These are phyloP conservation scores for Catharus minimus DNA, from an alignment of 2,113 vertebrate genomes.

Conservation along the genomic window DNA sequence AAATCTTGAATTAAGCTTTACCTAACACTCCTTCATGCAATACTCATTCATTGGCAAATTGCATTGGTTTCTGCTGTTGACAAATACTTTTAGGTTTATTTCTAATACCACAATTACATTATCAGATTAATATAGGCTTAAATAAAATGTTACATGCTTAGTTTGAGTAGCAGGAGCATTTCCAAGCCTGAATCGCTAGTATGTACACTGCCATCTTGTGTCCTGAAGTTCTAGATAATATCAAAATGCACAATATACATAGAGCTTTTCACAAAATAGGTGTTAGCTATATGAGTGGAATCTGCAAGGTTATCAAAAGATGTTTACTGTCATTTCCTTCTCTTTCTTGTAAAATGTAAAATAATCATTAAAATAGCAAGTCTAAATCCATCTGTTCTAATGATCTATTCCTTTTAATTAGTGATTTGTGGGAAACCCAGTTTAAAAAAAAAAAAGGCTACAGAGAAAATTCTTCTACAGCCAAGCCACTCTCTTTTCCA, in stretches of 20 bases:
- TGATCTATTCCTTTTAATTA: background rate
- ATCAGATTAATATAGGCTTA: conserved; percentile 7
- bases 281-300: background rate
- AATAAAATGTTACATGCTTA: background rate
- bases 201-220: conserved; percentile 60
- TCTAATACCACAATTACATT: background rate
- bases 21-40: conserved; percentile 52
- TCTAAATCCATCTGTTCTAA: background rate
- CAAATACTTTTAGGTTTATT: conserved; percentile 21
- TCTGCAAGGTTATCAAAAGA: background rate
- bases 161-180: background rate
- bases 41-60: conserved; percentile 27
- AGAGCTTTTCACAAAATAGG: background rate
- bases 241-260: background rate
- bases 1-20: conserved; percentile 54
- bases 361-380: background rate
- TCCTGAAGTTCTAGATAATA: conserved; percentile 18
- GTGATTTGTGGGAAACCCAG: background rate
- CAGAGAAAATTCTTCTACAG: background rate
- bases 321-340: background rate
- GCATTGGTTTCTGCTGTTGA: conserved; percentile 13
- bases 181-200: background rate
- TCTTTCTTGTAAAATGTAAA: background rate
- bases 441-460: background rate
- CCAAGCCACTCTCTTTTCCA: background rate